Percentiles rank a stretch among this genome's conserved stretches.
These are phyloP conservation scores for Globodera rostochiensis DNA, from an alignment of 1,140 invertebrate species.

Conservation along the genomic window DNA sequence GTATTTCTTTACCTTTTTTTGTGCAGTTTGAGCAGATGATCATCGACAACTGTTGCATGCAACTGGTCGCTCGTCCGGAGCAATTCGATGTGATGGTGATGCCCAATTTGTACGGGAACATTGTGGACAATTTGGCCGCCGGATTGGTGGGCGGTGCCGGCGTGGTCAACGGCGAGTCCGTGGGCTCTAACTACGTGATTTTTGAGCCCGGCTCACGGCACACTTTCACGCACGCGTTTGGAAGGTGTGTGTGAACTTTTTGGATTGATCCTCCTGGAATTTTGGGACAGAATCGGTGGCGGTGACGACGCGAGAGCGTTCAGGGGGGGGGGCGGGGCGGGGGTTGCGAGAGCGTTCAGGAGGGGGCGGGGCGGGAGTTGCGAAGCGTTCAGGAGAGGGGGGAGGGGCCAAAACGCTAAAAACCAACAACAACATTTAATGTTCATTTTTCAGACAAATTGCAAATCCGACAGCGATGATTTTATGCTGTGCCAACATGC, in stretches of 20 bases:
- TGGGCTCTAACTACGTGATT: conserved; percentile 73
- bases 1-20: conserved; percentile 45
- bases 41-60: conserved; percentile 50
- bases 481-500: conserved; percentile 86
- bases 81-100: conserved; percentile 54
- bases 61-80: conserved; percentile 45
- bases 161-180: conserved; percentile 90
- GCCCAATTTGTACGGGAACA: conserved; percentile 52
- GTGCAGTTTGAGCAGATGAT: conserved; percentile 27
- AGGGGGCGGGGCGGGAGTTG: too few species aligned
- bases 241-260: conserved; percentile 66
- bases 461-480: conserved; percentile 98
- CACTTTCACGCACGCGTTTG: conserved; percentile 91
- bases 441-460: conserved; percentile 77
- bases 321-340: too few species aligned
- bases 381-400: conserved; percentile 20
- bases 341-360: too few species aligned
- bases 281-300: conserved; percentile 12
- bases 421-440: neutral
- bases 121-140: conserved; percentile 90
- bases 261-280: too few species aligned
- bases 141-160: conserved; percentile 95
- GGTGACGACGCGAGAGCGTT: too few species aligned
- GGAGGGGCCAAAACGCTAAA: neutral
- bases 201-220: conserved; percentile 74